These are phyloP conservation scores for Heptranchias perlo DNA, from an alignment of 2,113 vertebrate genomes.

Conservation along the genomic window DNA sequence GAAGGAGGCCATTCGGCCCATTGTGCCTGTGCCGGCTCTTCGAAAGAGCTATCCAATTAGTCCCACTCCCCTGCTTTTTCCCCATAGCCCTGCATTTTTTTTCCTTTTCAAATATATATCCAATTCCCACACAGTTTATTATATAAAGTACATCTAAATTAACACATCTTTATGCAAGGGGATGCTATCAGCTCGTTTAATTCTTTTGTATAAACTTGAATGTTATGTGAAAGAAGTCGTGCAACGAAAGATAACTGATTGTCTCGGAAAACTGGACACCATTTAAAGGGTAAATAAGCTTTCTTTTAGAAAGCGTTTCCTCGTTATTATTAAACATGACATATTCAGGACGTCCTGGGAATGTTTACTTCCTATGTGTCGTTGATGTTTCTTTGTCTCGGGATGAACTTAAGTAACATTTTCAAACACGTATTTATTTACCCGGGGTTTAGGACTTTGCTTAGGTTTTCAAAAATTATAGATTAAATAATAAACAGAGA, in stretches of 20 bases:
- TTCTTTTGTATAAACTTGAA: not conserved
- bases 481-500: not conserved
- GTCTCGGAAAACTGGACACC: not conserved
- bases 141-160: not conserved
- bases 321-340: not conserved
- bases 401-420: not conserved
- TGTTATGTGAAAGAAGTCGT: not conserved
- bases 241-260: not conserved
- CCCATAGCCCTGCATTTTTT: not conserved
- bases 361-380: not conserved
- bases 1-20: not conserved
- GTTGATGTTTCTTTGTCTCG: not conserved
- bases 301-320: not conserved
- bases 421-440: slow-evolving; percentile 15
- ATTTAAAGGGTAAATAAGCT: not conserved
- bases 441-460: not conserved
- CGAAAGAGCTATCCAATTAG: not conserved
- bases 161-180: not conserved
- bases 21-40: not conserved
- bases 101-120: no score
- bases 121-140: no score
- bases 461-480: not conserved
- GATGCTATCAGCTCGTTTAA: not conserved
- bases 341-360: not conserved
- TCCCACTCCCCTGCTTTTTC: not conserved